A percentile compares a stretch with the other conserved stretches of the same genome.
Evolutionary conservation across 2,113 vertebrate species (phyloP).

Genomic region (Copsychus sechellarum): DNA sequence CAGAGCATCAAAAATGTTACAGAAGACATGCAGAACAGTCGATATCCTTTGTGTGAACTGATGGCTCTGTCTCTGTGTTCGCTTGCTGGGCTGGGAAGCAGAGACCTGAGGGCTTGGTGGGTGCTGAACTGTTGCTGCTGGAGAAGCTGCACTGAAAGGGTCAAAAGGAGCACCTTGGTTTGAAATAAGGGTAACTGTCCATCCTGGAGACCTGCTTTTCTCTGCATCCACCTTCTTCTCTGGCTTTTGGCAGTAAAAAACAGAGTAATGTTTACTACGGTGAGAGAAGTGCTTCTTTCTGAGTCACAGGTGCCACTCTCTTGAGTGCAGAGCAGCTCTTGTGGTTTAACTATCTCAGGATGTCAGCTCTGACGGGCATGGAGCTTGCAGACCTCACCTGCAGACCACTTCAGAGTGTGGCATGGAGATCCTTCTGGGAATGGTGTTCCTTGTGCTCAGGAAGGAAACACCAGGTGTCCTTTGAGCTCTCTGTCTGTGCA

Average conservation of each 20-base stretch:
- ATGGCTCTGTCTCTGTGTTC: fast-evolving
- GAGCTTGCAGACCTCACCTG: background rate
- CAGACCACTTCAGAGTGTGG: background rate
- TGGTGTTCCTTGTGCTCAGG: background rate
- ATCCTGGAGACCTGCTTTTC: background rate
- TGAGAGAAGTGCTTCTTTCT: background rate
- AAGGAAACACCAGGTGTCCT: background rate
- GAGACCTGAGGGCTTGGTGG: background rate
- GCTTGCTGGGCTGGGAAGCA: background rate
- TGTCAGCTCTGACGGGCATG: background rate
- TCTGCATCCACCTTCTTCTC: background rate
- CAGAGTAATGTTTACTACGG: background rate
- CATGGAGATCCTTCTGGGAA: background rate
- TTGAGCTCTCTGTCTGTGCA: background rate
- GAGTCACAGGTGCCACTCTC: background rate
- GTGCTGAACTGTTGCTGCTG: background rate
- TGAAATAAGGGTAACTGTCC: background rate
- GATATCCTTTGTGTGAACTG: slow-evolving; percentile 86
- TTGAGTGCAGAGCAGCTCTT: background rate
- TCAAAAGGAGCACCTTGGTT: background rate
- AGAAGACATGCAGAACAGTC: slow-evolving; percentile 94
- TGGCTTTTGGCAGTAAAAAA: background rate
- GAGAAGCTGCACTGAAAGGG: background rate
- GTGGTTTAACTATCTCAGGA: background rate
- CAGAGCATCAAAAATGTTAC: slow-evolving; percentile 98